Percentiles rank a stretch among this genome's conserved stretches.
Conservation (phyloP, 2,797 vertebrate genomes). For the Botia almorhae region DNA sequence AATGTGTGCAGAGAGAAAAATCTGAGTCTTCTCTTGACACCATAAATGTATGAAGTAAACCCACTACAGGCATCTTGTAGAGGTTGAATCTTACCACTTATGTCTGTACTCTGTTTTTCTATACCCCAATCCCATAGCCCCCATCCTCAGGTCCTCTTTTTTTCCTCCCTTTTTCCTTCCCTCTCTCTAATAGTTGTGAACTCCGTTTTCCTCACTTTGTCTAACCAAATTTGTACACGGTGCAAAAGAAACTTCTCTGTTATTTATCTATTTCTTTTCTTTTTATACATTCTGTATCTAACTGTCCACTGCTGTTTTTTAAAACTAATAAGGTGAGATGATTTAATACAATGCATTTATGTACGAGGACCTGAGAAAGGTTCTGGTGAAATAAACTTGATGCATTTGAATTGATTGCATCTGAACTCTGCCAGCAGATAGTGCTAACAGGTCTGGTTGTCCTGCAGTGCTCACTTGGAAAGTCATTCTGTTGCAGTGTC, state of each 20-base stretch:
- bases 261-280: neutral
- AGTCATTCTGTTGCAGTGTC: neutral
- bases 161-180: constrained; percentile 12
- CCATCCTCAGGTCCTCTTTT: neutral
- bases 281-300: constrained; percentile 63
- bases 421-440: constrained; percentile 44
- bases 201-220: constrained; percentile 10
- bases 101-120: neutral
- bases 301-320: constrained; percentile 75
- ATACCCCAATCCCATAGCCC: neutral
- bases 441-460: constrained; percentile 16
- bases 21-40: neutral
- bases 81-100: constrained; percentile 29
- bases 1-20: constrained; percentile 11
- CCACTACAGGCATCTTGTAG: neutral
- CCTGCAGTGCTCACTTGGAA: neutral
- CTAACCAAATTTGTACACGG: constrained; percentile 50
- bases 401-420: constrained; percentile 33
- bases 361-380: constrained; percentile 47
- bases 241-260: neutral
- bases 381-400: constrained; percentile 49
- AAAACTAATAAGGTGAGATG: constrained; percentile 69
- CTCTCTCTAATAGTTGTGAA: constrained; percentile 31
- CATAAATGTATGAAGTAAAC: constrained; percentile 16
- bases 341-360: constrained; percentile 47